These are phyloP conservation scores for Caenorhabditis sinica DNA, from an alignment of 2,888 invertebrate genomes.

Conservation along the genomic window DNA sequence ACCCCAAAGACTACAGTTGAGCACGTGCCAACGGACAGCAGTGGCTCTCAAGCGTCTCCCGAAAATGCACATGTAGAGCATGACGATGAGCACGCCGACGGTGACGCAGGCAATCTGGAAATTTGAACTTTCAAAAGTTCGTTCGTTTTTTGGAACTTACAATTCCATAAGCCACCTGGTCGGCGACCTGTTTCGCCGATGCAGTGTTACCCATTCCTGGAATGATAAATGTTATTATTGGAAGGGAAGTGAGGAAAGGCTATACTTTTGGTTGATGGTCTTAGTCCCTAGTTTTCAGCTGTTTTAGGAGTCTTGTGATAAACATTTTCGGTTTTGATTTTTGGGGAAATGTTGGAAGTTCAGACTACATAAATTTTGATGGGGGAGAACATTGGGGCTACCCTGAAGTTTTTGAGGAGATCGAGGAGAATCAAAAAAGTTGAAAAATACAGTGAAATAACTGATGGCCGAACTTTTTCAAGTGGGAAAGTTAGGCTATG, in stretches of 20 bases:
- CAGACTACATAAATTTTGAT: no score
- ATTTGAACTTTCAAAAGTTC: neutral
- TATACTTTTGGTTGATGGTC: neutral
- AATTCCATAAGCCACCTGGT: slow-evolving; percentile 66
- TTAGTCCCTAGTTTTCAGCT: neutral
- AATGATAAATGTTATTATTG: slow-evolving; percentile 10
- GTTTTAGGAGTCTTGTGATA: no score
- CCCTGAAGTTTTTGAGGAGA: no score
- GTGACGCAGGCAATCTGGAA: slow-evolving; percentile 66
- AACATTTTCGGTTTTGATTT: neutral
- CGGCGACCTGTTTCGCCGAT: slow-evolving; percentile 58
- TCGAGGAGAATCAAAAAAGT: no score
- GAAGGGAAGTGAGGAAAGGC: neutral
- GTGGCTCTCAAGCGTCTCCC: slow-evolving; percentile 68
- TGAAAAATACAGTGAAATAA: no score
- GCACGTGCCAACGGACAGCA: slow-evolving; percentile 71
- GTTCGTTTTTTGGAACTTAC: slow-evolving; percentile 17
- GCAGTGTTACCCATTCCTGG: slow-evolving; percentile 62
- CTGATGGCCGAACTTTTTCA: no score
- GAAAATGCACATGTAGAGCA: slow-evolving; percentile 70
- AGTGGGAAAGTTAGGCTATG: no score
- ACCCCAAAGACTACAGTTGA: slow-evolving; percentile 73
- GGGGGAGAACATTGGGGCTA: no score
- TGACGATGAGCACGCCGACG: slow-evolving; percentile 67
- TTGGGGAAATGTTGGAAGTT: no score